Evolutionary conservation across 2,113 vertebrate genomes (phyloP).

Genomic region (Scartelaos histophorus): DNA sequence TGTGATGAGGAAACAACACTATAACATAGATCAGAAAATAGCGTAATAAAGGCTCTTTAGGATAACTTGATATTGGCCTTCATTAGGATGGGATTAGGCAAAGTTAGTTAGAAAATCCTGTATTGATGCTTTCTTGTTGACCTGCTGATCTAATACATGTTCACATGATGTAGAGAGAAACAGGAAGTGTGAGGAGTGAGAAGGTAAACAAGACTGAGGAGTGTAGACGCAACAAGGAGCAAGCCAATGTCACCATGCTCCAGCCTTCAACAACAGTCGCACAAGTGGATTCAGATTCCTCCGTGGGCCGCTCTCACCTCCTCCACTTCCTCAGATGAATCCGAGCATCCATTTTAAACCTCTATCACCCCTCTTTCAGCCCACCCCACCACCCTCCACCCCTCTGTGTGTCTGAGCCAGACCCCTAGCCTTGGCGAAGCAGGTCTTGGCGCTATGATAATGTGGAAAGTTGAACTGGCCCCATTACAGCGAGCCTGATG

Average conservation of each 20-base stretch:
- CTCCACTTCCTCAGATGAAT: constrained; percentile 8
- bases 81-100: background rate
- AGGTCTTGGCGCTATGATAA: constrained; percentile 99
- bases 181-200: constrained; percentile 38
- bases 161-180: constrained; percentile 22
- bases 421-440: constrained; percentile 85
- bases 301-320: constrained; percentile 8
- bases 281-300: constrained; percentile 21
- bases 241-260: constrained; percentile 18
- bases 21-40: too few relatives aligned
- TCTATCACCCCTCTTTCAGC: constrained; percentile 59
- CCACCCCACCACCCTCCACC: constrained; percentile 22
- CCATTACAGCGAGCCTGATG: constrained; percentile 98
- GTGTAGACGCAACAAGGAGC: constrained; percentile 28
- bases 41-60: background rate
- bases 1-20: too few relatives aligned
- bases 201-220: constrained; percentile 28
- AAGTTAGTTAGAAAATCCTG: background rate
- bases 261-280: constrained; percentile 15
- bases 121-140: constrained; percentile 47
- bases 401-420: constrained; percentile 66
- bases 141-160: constrained; percentile 43
- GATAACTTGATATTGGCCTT: background rate
- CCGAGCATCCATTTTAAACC: constrained; percentile 25
- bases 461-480: constrained; percentile 99